Base-by-base conservation (phyloP, 2,888 invertebrate species). In the Philopedon plagiatum region DNA sequence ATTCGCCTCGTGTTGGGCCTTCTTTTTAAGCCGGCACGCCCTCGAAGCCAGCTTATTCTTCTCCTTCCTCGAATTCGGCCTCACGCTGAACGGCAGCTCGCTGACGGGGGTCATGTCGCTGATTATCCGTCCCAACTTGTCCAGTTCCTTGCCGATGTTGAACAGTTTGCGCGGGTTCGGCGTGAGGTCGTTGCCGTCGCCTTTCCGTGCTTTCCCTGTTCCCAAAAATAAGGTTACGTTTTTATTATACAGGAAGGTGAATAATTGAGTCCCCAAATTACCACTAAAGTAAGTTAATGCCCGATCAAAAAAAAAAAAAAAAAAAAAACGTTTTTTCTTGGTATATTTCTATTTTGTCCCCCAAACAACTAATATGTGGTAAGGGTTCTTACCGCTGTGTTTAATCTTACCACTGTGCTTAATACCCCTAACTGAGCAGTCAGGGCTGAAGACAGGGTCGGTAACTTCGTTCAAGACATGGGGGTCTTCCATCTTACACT, bases 1-100 rank as follows among this genome's bases (percentile, higher is more conserved):
- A 84, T 98, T 98, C 1, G 99, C 98, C 86, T 99, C 99, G 85
- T 99, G 98, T 83, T 98, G 98, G 3, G 99, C 99, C 87, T 98
- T 99, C 86, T 99, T 99, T 90, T 99, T 99, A 81, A 99, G 88
- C 34, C 98, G 91, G 84, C 98, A 99, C 32, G 98, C 98, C 74
- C 98, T 91, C 0, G 98, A 98, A 8, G 99, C 98, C 65, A 98
- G 88, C 86, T 98, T 98, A 85, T 99, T 99, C 85, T 99, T 98
- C 85, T 99, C 98, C 85, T 98, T 98, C 65, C 98, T 90, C n/a
- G 96, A 95, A 84, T 95, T 96, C 9, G 96, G 94, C 77, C 96
- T 88, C 29, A 94, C 92, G 81, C 94, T 94, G 83, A 95, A 94
- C 44, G 97, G 97, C 79, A 98, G 87, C 84, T 97, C 97, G 79